Percentiles rank a stretch among this genome's conserved stretches.
phyloP scores from a whole-genome alignment of 2,113 vertebrate species.

The Forbesichthys agassizii region DNA sequence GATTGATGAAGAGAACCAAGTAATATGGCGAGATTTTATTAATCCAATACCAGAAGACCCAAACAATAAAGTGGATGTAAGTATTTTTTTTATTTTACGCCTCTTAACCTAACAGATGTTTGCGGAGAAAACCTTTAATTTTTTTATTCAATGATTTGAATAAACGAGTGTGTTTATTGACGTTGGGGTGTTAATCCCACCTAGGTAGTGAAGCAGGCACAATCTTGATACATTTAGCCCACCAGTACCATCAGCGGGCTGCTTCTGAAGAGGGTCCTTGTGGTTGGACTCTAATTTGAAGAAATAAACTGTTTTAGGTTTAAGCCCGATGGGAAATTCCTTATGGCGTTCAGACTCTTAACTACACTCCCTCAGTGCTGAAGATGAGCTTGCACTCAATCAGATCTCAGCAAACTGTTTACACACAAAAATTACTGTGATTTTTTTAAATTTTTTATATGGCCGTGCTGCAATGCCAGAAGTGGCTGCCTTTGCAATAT shows the following conservation, averaged over 20 bases:
- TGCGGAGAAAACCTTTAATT: constrained; percentile 3
- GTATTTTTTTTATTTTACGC: no score
- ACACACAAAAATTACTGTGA: constrained; percentile 25
- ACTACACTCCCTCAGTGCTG: constrained; percentile 14
- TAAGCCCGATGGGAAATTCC: constrained; percentile 13
- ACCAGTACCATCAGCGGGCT: constrained; percentile 12
- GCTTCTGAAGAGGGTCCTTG: constrained; percentile 9
- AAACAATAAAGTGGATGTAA: no score
- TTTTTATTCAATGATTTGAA: constrained; percentile 32
- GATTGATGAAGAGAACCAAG: no score
- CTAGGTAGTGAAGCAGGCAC: constrained; percentile 14
- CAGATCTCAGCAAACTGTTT: constrained; percentile 37
- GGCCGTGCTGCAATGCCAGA: constrained; percentile 21
- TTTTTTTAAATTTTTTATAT: constrained; percentile 15
- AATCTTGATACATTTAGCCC: constrained; percentile 30
- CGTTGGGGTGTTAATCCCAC: constrained; percentile 13
- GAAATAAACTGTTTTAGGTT: background rate
- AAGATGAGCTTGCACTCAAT: constrained; percentile 20
- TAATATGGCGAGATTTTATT: no score
- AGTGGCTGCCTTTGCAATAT: constrained; percentile 31
- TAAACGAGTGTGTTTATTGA: constrained; percentile 16
- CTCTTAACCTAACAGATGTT: constrained; percentile 11
- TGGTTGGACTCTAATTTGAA: constrained; percentile 10
- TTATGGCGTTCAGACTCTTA: constrained; percentile 8
- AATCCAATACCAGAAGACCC: no score